A percentile compares a stretch with the other conserved stretches of the same genome.
phyloP scores from a whole-genome alignment of 2,113 vertebrate genomes.

The Apodemus sylvaticus region DNA sequence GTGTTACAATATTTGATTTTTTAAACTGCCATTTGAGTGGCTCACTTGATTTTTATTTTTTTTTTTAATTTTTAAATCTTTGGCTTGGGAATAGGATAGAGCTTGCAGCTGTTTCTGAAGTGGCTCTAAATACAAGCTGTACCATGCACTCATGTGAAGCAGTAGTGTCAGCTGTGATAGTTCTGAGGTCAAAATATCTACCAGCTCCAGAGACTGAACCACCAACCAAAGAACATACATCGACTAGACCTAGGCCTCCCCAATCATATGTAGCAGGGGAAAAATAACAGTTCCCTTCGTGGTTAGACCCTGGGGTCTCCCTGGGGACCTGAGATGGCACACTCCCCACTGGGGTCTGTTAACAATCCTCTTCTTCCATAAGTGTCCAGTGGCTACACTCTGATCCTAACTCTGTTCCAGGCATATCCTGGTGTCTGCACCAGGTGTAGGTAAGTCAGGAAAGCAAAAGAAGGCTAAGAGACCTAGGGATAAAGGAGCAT shows the following conservation, averaged over 20 bases:
- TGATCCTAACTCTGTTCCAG: background rate
- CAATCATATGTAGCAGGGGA: background rate
- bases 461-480: background rate
- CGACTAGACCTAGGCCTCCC: no score
- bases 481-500: rapidly evolving
- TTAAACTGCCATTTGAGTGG: background rate
- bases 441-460: rapidly evolving
- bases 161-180: background rate
- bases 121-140: background rate
- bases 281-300: rapidly evolving
- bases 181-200: background rate
- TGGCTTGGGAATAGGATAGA: background rate
- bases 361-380: background rate
- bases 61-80: background rate
- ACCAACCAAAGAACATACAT: no score
- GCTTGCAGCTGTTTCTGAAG: background rate
- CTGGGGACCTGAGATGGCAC: background rate
- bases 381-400: background rate
- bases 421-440: background rate
- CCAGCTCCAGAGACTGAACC: background rate
- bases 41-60: background rate
- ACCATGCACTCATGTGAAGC: background rate
- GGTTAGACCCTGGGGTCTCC: background rate
- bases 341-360: no score
- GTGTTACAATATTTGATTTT: background rate